phyloP scores from a whole-genome alignment of 2,888 invertebrate species.

The Ophonus ardosiacus region DNA sequence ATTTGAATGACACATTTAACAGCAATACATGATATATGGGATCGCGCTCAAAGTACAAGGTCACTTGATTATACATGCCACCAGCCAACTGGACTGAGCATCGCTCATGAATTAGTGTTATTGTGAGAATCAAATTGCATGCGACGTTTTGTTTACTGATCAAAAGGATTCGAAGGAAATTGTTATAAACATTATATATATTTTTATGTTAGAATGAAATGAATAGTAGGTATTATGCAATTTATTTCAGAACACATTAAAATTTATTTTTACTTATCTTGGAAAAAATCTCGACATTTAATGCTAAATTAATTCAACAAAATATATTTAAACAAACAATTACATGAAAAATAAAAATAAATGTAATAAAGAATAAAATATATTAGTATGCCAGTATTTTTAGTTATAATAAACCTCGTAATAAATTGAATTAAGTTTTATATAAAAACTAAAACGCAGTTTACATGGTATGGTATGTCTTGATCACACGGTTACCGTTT shows the following conservation, averaged over 20 bases:
- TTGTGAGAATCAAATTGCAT: constrained; percentile 11
- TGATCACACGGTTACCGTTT: too few relatives aligned
- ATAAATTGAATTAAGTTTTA: too few relatives aligned
- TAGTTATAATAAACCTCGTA: too few relatives aligned
- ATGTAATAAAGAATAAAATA: too few relatives aligned
- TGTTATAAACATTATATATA: constrained; percentile 12
- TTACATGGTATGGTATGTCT: too few relatives aligned
- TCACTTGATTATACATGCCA: constrained; percentile 26
- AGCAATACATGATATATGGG: constrained; percentile 32
- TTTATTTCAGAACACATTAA: constrained; percentile 1
- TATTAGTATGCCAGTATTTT: background rate
- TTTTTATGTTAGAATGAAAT: too few relatives aligned
- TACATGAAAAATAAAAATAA: background rate
- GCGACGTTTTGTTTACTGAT: constrained; percentile 9
- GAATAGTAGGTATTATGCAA: background rate
- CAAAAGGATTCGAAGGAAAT: background rate
- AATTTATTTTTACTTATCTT: constrained; percentile 21
- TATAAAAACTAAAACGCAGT: too few relatives aligned
- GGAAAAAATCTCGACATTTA: background rate
- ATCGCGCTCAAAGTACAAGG: constrained; percentile 37
- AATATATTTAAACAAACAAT: background rate
- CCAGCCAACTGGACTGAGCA: background rate
- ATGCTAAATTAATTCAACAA: constrained; percentile 9
- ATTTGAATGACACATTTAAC: constrained; percentile 33
- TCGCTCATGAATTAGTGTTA: constrained; percentile 42